Percentiles rank a stretch among this genome's conserved stretches.
These are phyloP conservation scores for Malurus melanocephalus DNA, from an alignment of 2,113 vertebrate species.

Conservation along the genomic window DNA sequence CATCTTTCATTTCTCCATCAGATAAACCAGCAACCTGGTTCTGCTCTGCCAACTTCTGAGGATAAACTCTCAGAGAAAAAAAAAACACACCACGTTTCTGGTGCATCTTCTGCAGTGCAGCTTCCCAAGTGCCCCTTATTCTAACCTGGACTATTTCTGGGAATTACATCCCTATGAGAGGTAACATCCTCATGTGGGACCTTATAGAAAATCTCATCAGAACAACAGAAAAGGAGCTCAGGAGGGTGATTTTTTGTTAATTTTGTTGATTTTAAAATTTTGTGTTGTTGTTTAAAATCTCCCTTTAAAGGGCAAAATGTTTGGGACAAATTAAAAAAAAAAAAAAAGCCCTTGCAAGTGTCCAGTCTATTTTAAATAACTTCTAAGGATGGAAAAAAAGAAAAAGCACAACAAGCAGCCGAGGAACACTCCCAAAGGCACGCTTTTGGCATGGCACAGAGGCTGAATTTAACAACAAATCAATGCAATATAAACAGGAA, in stretches of 20 bases:
- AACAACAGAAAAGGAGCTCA: neutral
- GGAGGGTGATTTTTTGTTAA: neutral
- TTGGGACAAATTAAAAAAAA: neutral
- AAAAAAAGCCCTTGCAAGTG: neutral
- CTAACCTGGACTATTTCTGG: neutral
- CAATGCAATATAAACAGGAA: conserved; percentile 53
- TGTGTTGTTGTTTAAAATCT: neutral
- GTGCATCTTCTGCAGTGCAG: conserved; percentile 14
- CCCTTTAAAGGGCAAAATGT: neutral
- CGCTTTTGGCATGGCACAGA: conserved; percentile 43
- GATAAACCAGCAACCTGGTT: conserved; percentile 29
- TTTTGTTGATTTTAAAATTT: neutral
- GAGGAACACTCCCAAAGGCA: conserved; percentile 48
- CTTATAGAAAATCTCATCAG: neutral
- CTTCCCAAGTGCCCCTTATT: neutral
- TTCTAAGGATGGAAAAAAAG: conserved; percentile 4
- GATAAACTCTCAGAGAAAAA: conserved; percentile 25
- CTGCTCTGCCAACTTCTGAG: conserved; percentile 27
- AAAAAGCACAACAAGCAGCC: conserved; percentile 11
- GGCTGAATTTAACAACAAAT: conserved; percentile 63
- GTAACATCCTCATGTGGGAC: rapidly evolving
- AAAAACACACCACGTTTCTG: conserved; percentile 41
- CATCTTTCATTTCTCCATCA: conserved; percentile 22
- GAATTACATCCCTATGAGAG: neutral
- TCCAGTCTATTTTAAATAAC: conserved; percentile 20